Evolutionary conservation across 2,113 vertebrate genomes (phyloP).

Genomic region (Caranx melampygus): DNA sequence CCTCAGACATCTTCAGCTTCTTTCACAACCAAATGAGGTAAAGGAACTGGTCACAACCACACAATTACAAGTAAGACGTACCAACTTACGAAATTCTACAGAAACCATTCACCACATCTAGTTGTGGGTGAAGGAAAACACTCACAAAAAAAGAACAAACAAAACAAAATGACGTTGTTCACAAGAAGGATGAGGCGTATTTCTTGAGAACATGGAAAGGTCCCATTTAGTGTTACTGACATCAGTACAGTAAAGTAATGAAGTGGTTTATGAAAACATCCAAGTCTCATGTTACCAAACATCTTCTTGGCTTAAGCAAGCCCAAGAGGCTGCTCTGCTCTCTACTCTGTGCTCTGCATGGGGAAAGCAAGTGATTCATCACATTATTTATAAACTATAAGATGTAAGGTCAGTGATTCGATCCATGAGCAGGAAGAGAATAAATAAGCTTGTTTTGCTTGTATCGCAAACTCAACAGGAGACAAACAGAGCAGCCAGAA

Average conservation of each 20-base stretch:
- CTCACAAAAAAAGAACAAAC: no score
- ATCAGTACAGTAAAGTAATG: background rate
- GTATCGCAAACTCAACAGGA: constrained; percentile 8
- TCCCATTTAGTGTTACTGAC: background rate
- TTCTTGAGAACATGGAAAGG: constrained; percentile 1
- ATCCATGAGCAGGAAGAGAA: constrained; percentile 23
- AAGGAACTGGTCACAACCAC: background rate
- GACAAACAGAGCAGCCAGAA: background rate
- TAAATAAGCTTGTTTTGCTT: constrained; percentile 33
- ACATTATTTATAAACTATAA: constrained; percentile 60
- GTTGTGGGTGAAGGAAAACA: background rate
- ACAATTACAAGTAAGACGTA: background rate
- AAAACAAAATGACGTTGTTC: background rate
- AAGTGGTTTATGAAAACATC: constrained; percentile 22
- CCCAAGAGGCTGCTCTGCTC: background rate
- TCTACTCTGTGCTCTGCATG: constrained; percentile 11
- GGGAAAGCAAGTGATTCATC: constrained; percentile 38
- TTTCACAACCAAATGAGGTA: constrained; percentile 30
- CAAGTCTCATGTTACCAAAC: constrained; percentile 20
- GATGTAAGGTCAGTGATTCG: constrained; percentile 25
- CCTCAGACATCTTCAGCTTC: constrained; percentile 37
- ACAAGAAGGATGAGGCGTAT: constrained; percentile 1
- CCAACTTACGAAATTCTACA: background rate
- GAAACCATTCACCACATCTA: background rate
- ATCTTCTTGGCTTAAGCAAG: constrained; percentile 5